Evolutionary conservation across 2,888 invertebrate species (phyloP), one percentile per base, ranked within the genome.

Genomic region (Philaethria dido): DNA sequence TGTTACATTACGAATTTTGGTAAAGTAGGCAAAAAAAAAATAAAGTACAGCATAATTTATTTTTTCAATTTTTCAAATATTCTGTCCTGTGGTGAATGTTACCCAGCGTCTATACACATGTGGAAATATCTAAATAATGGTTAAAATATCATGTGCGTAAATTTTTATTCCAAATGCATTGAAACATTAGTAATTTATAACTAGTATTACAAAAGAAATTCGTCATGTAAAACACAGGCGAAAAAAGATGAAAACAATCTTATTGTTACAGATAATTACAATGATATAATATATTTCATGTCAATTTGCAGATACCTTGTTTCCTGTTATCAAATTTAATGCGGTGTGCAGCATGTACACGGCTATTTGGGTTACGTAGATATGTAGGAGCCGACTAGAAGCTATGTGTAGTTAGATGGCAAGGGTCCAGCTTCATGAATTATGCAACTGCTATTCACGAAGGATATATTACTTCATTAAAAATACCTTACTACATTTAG

Each of bases 391-490:
- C 45, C 59, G 45, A 16, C 44, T 63, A 33, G 29, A 9, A 39
- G 29, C 48, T 22, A 8, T 50, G 20, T 59, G 42, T 64, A 39
- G 47, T 59, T 64, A 22, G 59, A 50, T 64, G 64, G 64, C 64
- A 64, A 42, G 29, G 59, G 20, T 50, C 64, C 64, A 64, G 55
- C 29, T 18, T 20, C 13, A 9, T 48, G 42, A 48, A 44, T 64
- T 64, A 64, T 50, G 50, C 50, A 59, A 64, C 48, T 39, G 45
- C 47, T 47, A 64, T 47, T 55, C 47, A 25, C 47, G 8, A 25
- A 20, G 18, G 22, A 39, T 39, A 25, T 50, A 59, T 64, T 50
- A 45, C 45, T 29, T 13, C 44, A 60, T 60, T 14, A 18, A 33
- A 45, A 39, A 22, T 52, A 52, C 20, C n/a, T 39, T 39, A 57